A percentile compares a stretch with the other conserved stretches of the same genome.
phyloP scores from a whole-genome alignment of 2,888 invertebrate species.

The Anoplius nigerrimus region DNA sequence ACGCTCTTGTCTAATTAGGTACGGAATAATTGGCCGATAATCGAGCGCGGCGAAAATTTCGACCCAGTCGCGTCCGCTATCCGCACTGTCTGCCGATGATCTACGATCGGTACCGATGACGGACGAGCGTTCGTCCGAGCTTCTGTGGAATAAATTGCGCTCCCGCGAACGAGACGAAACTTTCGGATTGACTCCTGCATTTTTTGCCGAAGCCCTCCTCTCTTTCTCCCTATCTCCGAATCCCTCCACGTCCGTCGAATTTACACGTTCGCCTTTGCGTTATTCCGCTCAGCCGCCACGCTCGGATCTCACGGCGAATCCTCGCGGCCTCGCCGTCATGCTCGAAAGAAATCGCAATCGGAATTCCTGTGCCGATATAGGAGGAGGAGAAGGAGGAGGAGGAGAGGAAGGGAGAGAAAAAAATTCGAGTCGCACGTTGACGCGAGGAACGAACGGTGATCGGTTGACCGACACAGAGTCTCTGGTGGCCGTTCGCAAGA shows the following conservation, averaged over 20 bases:
- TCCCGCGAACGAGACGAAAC: too few relatives aligned
- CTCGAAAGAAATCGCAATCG: constrained; percentile 38
- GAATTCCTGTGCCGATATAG: constrained; percentile 1
- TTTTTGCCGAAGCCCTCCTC: too few relatives aligned
- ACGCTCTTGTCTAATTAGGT: constrained; percentile 33
- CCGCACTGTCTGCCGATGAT: too few relatives aligned
- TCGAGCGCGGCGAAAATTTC: too few relatives aligned
- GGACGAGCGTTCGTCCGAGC: too few relatives aligned
- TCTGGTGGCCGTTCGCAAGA: constrained; percentile 41
- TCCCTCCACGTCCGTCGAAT: too few relatives aligned
- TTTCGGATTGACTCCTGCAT: too few relatives aligned
- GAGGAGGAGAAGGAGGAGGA: neutral
- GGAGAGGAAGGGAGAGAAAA: neutral
- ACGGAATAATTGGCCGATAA: constrained; percentile 7
- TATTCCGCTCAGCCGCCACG: neutral
- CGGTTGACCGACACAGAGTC: constrained; percentile 23
- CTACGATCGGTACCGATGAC: too few relatives aligned
- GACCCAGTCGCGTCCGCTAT: too few relatives aligned
- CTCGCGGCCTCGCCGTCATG: constrained; percentile 11
- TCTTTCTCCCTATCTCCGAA: too few relatives aligned
- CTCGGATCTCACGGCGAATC: constrained; percentile 26
- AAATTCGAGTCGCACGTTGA: neutral
- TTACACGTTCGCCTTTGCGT: too few relatives aligned
- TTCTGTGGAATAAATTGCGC: too few relatives aligned
- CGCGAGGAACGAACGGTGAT: neutral